Percentiles rank a stretch among this genome's conserved stretches.
These are phyloP conservation scores for Ptychoptera albimana DNA, from an alignment of 2,888 invertebrate genomes.

Conservation along the genomic window DNA sequence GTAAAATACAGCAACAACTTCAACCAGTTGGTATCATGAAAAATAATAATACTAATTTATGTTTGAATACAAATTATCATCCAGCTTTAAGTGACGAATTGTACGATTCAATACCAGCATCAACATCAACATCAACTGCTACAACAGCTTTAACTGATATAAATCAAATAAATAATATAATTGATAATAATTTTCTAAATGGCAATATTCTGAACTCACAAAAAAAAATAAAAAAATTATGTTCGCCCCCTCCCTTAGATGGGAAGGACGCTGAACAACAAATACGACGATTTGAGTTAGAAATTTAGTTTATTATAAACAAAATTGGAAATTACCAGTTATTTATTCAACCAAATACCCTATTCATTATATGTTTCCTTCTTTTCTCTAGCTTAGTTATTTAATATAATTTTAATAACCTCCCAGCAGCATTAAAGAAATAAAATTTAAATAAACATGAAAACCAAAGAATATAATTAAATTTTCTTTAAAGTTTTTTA, in stretches of 20 bases:
- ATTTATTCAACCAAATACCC: too few relatives aligned
- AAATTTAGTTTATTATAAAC: constrained; percentile 15
- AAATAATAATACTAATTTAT: constrained; percentile 6
- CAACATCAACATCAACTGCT: constrained; percentile 4
- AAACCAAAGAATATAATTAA: constrained; percentile 3
- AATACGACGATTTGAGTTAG: constrained; percentile 49
- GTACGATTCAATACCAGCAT: constrained; percentile 5
- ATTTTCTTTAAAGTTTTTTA: too few relatives aligned
- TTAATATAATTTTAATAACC: too few relatives aligned
- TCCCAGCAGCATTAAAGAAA: constrained; percentile 2
- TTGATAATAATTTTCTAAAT: neutral
- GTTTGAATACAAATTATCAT: neutral
- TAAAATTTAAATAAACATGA: neutral
- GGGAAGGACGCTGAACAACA: constrained; percentile 57
- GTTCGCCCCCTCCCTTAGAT: constrained; percentile 39
- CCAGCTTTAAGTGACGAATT: neutral
- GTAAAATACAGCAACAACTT: neutral
- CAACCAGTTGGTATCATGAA: constrained; percentile 2
- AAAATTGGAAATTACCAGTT: constrained; percentile 4
- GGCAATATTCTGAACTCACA: neutral
- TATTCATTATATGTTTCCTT: too few relatives aligned
- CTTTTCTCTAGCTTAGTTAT: too few relatives aligned
- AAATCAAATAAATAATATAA: neutral
- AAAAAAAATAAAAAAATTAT: constrained; percentile 7
- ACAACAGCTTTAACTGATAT: constrained; percentile 3